These are phyloP conservation scores for Cenopis cana DNA, from an alignment of 2,888 invertebrate species.

Conservation along the genomic window DNA sequence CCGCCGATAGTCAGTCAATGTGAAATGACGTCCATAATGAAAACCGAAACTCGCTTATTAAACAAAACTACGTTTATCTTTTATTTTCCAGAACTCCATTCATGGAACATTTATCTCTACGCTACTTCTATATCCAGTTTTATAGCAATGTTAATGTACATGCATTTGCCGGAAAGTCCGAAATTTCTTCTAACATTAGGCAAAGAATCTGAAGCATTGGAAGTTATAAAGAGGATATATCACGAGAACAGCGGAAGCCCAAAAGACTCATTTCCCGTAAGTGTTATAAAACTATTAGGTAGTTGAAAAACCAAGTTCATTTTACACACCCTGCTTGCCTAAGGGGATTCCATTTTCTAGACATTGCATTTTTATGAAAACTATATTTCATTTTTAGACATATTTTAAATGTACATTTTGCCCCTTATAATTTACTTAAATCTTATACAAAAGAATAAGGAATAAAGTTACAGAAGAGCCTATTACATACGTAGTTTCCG, in stretches of 20 bases:
- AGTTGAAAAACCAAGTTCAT: too few species aligned
- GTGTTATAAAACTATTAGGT: slow-evolving; percentile 36
- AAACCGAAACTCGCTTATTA: too few species aligned
- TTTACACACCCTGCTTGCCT: too few species aligned
- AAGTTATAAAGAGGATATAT: slow-evolving; percentile 61
- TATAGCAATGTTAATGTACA: slow-evolving; percentile 58
- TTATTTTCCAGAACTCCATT: slow-evolving; percentile 58
- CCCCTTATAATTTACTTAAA: too few species aligned
- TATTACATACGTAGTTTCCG: neutral
- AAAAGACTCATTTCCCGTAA: slow-evolving; percentile 62
- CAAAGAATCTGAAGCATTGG: slow-evolving; percentile 60
- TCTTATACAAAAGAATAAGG: too few species aligned
- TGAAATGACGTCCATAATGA: too few species aligned
- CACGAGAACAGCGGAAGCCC: slow-evolving; percentile 59
- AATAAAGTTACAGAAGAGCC: too few species aligned
- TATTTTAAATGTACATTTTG: neutral
- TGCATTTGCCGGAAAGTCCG: slow-evolving; percentile 65
- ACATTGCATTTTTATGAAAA: too few species aligned
- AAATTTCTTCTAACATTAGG: slow-evolving; percentile 65
- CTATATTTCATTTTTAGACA: too few species aligned
- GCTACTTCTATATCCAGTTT: slow-evolving; percentile 63
- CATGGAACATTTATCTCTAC: slow-evolving; percentile 68
- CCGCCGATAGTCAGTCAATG: too few species aligned
- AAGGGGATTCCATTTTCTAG: too few species aligned
- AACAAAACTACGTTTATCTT: neutral